Percentiles rank a stretch among this genome's conserved stretches.
Conservation (phyloP, 2,888 invertebrate species). For the Atethmia centrago region DNA sequence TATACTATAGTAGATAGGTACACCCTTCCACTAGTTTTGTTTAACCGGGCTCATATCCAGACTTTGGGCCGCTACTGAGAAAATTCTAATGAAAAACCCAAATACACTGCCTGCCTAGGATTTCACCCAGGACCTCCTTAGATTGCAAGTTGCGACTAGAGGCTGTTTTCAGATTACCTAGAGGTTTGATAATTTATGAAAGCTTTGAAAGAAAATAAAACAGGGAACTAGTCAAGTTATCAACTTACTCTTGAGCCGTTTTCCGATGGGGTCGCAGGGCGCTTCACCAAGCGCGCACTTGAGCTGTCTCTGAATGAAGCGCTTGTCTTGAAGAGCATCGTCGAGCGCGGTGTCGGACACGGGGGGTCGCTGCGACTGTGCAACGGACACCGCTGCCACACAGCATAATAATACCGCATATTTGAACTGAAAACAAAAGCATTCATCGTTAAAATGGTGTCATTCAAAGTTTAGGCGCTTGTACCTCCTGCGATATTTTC, state of each 20-base stretch:
- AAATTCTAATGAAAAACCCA: neutral
- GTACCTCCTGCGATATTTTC: neutral
- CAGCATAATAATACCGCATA: slow-evolving; percentile 73
- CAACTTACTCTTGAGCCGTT: slow-evolving; percentile 93
- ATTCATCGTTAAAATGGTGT: neutral
- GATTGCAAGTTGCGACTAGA: neutral
- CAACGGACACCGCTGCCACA: slow-evolving; percentile 72
- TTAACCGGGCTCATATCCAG: neutral
- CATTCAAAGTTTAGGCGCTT: neutral
- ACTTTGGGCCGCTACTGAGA: neutral
- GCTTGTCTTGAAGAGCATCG: slow-evolving; percentile 92
- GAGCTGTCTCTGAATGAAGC: slow-evolving; percentile 93
- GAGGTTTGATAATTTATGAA: neutral
- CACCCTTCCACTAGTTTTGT: too few species aligned
- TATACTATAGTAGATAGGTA: too few species aligned
- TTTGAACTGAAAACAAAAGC: slow-evolving; percentile 73
- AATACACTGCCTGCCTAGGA: neutral
- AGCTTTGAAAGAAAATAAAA: neutral
- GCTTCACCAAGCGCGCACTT: slow-evolving; percentile 94
- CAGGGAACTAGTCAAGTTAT: neutral
- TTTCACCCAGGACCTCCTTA: neutral
- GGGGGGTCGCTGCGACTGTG: slow-evolving; percentile 81
- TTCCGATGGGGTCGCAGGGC: slow-evolving; percentile 93
- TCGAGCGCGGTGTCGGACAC: slow-evolving; percentile 93
- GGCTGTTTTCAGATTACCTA: neutral